Evolutionary conservation across 1,140 invertebrate species (phyloP).

Genomic region (Archivesica marissinica): DNA sequence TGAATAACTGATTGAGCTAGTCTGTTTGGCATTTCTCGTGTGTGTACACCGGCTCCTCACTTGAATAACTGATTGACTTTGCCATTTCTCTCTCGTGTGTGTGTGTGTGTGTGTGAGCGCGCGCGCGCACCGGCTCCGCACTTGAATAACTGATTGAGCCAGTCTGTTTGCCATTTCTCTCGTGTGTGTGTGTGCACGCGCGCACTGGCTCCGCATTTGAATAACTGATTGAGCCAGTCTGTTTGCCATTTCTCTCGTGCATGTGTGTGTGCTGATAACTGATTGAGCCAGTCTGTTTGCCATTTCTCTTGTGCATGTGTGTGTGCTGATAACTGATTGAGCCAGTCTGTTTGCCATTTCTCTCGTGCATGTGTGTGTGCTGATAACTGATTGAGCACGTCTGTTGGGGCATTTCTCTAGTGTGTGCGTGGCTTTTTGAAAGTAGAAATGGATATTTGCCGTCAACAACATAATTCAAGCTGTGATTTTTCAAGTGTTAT

Average conservation of each 20-base stretch:
- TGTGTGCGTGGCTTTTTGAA: slow-evolving; percentile 23
- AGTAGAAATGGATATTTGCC: slow-evolving; percentile 80
- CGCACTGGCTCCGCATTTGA: slow-evolving; percentile 70
- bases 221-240: slow-evolving; percentile 57
- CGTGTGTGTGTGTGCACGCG: no score
- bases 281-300: slow-evolving; percentile 60
- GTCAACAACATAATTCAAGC: neutral
- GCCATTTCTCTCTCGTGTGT: no score
- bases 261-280: no score
- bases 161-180: neutral
- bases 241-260: slow-evolving; percentile 61
- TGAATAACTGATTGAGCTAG: no score
- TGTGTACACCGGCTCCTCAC: no score
- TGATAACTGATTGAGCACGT: slow-evolving; percentile 58
- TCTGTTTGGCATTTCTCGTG: no score
- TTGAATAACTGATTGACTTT: slow-evolving; percentile 63
- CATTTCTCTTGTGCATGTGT: no score
- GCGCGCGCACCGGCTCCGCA: no score
- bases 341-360: slow-evolving; percentile 57
- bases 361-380: no score
- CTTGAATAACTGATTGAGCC: slow-evolving; percentile 63
- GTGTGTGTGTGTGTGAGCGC: no score
- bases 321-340: slow-evolving; percentile 60
- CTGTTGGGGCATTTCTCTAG: slow-evolving; percentile 47
- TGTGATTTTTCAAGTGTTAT: neutral